Base-by-base conservation (phyloP, 2,888 invertebrate genomes). In the Ellobium chinense region DNA sequence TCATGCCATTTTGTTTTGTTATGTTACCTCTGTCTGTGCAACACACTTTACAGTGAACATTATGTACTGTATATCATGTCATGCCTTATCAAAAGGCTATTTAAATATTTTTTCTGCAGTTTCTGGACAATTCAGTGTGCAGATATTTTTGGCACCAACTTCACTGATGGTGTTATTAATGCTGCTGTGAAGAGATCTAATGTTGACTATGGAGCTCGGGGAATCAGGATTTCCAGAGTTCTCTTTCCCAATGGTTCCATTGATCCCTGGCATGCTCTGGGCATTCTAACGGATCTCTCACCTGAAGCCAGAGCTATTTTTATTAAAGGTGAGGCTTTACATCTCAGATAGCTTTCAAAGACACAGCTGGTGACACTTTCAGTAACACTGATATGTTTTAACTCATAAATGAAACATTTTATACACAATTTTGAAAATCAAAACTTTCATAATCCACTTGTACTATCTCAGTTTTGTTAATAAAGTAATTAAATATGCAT, bases 161-260 rank as follows among this genome's bases (percentile, higher is more conserved):
- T 95, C 92, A 94, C 95, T 90, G 89, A 92, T 2, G 92, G 94
- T 0, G 95, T 96, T 83, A 91, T 97, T 58, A 92, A 95, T 18
- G 89, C 93, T 0, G 96, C 95, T 1, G 95, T 96, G 0, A 92
- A 94, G 0, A 94, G 95, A 88, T 97, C 97, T 0, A 98, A 98
- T 84, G 87, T 87, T 9, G 89, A 91, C 74, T 98, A 97, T 89
- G 97, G 97, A 0, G 97, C 95, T 0, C 93, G 96, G 4, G 94
- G 95, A 80, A 95, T 97, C 46, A 92, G 95, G 18, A 95, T 95
- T 0, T 94, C 94, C 18, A 95, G 96, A 86, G 96, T 97, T 9
- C 95, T 97, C 0, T 97, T 96, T 90, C 96, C 97, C 4, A 97
- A 98, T 89, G 98, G 98, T 31, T 96, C 96, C 0, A 95, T 97